Evolutionary conservation across 2,797 vertebrate species (phyloP), one percentile per base, ranked within the genome.

Genomic region (Rallus crepitans): DNA sequence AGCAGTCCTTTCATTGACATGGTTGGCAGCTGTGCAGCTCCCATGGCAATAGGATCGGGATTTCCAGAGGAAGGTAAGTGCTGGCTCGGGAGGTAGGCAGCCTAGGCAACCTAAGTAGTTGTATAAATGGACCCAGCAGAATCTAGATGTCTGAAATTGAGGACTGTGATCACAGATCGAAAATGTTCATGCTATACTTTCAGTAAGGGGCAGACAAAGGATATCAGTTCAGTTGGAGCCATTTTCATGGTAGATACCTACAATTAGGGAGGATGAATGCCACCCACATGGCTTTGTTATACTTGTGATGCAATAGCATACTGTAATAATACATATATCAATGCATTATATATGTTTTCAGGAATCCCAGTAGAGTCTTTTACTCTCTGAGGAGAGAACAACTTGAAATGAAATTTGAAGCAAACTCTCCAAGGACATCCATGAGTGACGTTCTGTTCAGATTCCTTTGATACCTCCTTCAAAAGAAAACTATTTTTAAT

Each of bases 321-420:
- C 37, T 59, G 28, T n/a, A 11, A 24, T 68, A 78, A 59, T 9
- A 45, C 16, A 27, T 61, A 71, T 47, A 11, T 42, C 27, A 13
- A 4, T 55, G 48, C 1, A 16, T 16, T 72, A 11, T 15, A 4
- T 33, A 2, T 31, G 16, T 40, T 69, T 69, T 56, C 1, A 1
- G 35, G 35, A 84, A 70, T 24, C 19, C 1, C 30, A 66, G 9
- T 3, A 9, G 0, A 5, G 11, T 53, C 59, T 72, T 76, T 27
- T 37, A 7, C 31, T 47, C 25, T 64, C 50, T 73, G 25, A 75
- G 11, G 24, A 63, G 11, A 90, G 19, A 79, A 79, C 2, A 70
- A 40, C 12, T 18, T 61, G 15, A 80, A 79, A 80, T 12, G 16
- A 84, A 65, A 87, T 65, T 78, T 56, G 33, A 39, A 79, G 25